Base-by-base conservation (phyloP, 2,888 invertebrate species). In the Drosophila helvetica region DNA sequence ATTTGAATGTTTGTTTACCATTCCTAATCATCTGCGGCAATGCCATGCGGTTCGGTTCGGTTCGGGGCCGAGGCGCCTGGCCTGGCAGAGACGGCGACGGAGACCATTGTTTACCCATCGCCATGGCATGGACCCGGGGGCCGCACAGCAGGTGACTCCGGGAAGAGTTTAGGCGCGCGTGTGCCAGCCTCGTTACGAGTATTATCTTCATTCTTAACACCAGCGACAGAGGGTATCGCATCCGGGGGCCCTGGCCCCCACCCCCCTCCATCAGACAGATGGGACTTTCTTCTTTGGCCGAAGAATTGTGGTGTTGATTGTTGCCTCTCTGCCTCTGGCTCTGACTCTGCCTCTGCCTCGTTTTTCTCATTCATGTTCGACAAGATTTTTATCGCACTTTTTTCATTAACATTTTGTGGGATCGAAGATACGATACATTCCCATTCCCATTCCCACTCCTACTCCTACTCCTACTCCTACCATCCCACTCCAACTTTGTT, bases 131-230 rank as follows among this genome's bases (percentile, higher is more conserved):
- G 54, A 58, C 47, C 74, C 56, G 45, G 45, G 68, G 47, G 9
- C 18, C 46, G 30, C 77, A 53, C 77, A 86, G 85, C 85, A 86
- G 85, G 85, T 89, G 88, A 78, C 73, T 77, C 83, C 83, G 78
- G 78, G 62, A 63, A 68, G 88, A 88, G 65, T 55, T 67, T 54
- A 55, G 71, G 51, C 66, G 78, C 78, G 86, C 88, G 88, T 83
- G 86, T 74, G 84, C 84, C 78, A 75, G 63, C 55, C 80, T 76
- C 74, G 72, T 80, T 89, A 27, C 8, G 27, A 27, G 8, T 8
- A 82, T 86, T 87, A 78, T 88, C 89, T 85, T 89, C 81, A 89
- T 89, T 89, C 86, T 89, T 87, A 85, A 80, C 89, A 84, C 89
- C 87, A 72, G 38, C 50, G 52, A 38, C 15, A 46, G 47, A 45